Base-by-base conservation (phyloP, 2,797 vertebrate species). In the Rhinoraja longicauda region DNA sequence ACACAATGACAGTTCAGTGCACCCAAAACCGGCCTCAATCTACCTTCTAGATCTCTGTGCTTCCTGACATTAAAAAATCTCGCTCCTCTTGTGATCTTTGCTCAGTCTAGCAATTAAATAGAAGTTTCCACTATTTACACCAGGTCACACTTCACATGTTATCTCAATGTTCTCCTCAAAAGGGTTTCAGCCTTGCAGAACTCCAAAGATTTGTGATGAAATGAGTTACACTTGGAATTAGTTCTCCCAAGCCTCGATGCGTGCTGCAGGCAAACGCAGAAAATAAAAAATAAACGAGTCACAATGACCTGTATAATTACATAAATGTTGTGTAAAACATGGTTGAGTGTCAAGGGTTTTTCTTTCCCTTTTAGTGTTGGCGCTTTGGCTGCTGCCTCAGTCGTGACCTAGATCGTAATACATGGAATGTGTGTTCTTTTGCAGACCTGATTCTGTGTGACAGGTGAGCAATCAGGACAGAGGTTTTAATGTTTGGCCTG, bases 401-500 rank as follows among this genome's bases (percentile, higher is more conserved):
- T 73, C 39, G 75, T 92, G 90, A 92, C 90, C 90, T 53, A 53
- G 64, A 92, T 53, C 53, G 39, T 53, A 92, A 53, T 53, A 92
- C 29, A 70, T n/a, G 70, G 90, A 92, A 75, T 92, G 70, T 92
- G 70, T 53, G 67, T 75, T 53, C 67, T 94, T 93, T 75, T 93
- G 94, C 95, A 95, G 96, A 95, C 95, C 95, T 97, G 96, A 97
- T 97, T 96, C 95, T 94, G 95, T 96, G 95, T 96, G 96, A 96
- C 96, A 96, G 96, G 96, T 96, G 96, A 96, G 96, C 96, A 95
- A 95, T 96, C 96, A 96, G 96, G 96, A 96, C 96, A 96, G 96
- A 96, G 96, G 96, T 96, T 96, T 96, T 95, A 96, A 96, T 96
- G 96, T 96, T 95, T 96, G 96, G 96, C 96, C 96, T 96, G 95